Percentiles rank a stretch among this genome's conserved stretches.
phyloP scores from a whole-genome alignment of 1,140 invertebrate genomes.

The Colletes latitarsis region DNA sequence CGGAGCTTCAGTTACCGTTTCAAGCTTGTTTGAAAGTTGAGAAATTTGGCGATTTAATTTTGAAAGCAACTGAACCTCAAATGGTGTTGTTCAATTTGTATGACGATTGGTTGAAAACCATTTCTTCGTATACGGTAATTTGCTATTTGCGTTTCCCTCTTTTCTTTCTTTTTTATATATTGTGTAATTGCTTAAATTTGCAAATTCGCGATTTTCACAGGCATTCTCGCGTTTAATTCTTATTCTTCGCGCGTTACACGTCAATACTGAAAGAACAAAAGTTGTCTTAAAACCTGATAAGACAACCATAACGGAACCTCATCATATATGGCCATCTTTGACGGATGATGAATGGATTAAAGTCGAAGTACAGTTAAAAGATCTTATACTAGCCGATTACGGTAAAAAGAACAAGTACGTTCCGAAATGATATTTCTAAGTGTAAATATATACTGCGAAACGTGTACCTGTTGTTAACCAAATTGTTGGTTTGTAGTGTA shows the following conservation, averaged over 20 bases:
- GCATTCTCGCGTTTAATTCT: slow-evolving; percentile 99
- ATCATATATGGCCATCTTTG: slow-evolving; percentile 99
- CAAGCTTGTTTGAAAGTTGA: slow-evolving; percentile 99
- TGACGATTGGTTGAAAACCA: slow-evolving; percentile 99
- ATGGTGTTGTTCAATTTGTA: slow-evolving; percentile 99
- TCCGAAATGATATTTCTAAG: not conserved
- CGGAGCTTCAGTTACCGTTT: slow-evolving; percentile 99
- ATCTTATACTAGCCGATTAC: slow-evolving; percentile 99
- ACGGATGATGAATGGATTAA: slow-evolving; percentile 99
- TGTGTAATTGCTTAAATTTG: not conserved
- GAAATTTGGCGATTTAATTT: slow-evolving; percentile 99
- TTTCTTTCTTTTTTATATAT: not conserved
- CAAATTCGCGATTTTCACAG: slow-evolving; percentile 65
- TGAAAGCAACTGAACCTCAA: slow-evolving; percentile 99
- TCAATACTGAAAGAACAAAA: slow-evolving; percentile 99
- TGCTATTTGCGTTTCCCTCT: slow-evolving; percentile 77
- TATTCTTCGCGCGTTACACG: slow-evolving; percentile 97
- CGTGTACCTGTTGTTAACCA: not conserved
- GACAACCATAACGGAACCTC: slow-evolving; percentile 98
- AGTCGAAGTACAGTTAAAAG: slow-evolving; percentile 98
- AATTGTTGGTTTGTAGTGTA: slow-evolving; percentile 81
- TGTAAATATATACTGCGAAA: not conserved
- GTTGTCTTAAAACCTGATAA: slow-evolving; percentile 99
- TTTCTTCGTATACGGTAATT: slow-evolving; percentile 92
- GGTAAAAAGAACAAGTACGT: slow-evolving; percentile 98